Base-by-base conservation (phyloP, 2,797 vertebrate genomes). In the Pangasius krempfi region DNA sequence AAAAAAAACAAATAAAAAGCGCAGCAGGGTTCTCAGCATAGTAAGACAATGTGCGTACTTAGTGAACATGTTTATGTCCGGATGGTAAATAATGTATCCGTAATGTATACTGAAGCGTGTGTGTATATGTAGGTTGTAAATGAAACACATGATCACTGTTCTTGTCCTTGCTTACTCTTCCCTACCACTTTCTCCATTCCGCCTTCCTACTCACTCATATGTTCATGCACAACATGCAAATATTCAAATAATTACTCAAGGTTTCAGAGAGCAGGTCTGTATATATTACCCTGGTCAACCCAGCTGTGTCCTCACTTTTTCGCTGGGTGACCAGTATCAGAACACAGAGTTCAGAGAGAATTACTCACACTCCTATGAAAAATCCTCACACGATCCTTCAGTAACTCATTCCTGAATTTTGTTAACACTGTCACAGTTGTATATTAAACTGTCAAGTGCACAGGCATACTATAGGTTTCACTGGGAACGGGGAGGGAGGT, bases 341-440 rank as follows among this genome's bases (percentile, higher is more conserved):
- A 12, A 81, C 79, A 60, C 22, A 81, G 33, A 12, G 54, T 60
- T 79, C n/a, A 79, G 16, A 44, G 44, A 44, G 44, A 54, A 20
- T 78, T 78, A 54, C 75, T 52, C 73, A 16, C 13, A 64, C 50
- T 27, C 4, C 72, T 33, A 33, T n/a, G 16, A 44, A 54, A 70
- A 82, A 20, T 30, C 62, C 58, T 33, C 66, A 64, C 25, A 58
- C 3, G 14, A 10, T 73, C 16, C 52, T 50, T 80, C 52, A 58
- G 14, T 72, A 81, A 47, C 50, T 81, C 87, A 83, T 58, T 83
- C 14, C 80, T 44, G n/a, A 64, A 30, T 76, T 37, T 47, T 64
- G 58, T 66, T 84, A 88, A 84, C n/a, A 62, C n/a, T 40, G 47
- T 73, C 33, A 58, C 14, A 44, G n/a, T 76, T 84, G 70, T 66